These are phyloP conservation scores for Leptopilina drosophilae DNA, from an alignment of 2,888 invertebrate genomes.

Conservation along the genomic window DNA sequence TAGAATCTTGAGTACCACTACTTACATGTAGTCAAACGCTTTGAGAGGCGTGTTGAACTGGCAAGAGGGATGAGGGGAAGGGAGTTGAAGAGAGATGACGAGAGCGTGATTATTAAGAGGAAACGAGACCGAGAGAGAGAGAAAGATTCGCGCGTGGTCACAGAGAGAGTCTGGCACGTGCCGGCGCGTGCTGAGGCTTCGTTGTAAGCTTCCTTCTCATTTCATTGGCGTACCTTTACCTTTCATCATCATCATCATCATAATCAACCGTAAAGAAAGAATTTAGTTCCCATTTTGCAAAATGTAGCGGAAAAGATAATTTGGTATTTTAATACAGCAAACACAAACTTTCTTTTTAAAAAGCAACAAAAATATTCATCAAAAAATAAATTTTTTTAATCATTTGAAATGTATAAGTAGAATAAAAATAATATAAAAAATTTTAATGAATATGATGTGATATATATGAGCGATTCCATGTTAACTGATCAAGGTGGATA, in stretches of 20 bases:
- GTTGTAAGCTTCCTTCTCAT: constrained; percentile 16
- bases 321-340: no score
- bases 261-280: background rate
- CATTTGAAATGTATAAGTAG: no score
- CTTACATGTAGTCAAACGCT: constrained; percentile 56
- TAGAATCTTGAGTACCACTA: constrained; percentile 48
- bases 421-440: no score
- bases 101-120: constrained; percentile 22
- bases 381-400: no score
- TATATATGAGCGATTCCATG: no score
- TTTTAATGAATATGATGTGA: no score
- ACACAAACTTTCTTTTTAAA: no score
- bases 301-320: no score
- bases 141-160: constrained; percentile 52
- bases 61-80: constrained; percentile 40
- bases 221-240: constrained; percentile 37
- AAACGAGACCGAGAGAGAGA: constrained; percentile 42
- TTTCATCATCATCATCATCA: background rate
- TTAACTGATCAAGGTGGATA: no score
- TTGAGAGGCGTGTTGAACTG: constrained; percentile 54
- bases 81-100: constrained; percentile 23
- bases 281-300: background rate
- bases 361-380: no score
- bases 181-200: constrained; percentile 59
- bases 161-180: constrained; percentile 54